Base-by-base conservation (phyloP, 2,797 vertebrate species). In the Oryzias sinensis region DNA sequence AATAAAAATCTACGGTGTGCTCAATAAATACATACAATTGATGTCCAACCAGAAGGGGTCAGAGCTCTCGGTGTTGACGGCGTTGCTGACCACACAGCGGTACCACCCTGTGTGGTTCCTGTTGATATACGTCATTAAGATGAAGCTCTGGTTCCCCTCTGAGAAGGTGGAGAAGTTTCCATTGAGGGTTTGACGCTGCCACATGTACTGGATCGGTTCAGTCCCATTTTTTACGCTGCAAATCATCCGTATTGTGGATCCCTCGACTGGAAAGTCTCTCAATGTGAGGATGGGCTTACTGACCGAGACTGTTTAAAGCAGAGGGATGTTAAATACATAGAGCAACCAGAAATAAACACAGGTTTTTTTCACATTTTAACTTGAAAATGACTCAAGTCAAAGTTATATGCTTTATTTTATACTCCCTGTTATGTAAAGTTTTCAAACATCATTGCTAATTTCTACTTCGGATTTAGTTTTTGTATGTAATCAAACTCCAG, bases 91-190 rank as follows among this genome's bases (percentile, higher is more conserved):
- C 0, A 84, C 86, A 76, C 96, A 97, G 43, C 69, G 2, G 47
- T 94, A 97, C 94, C 93, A 96, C 59, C 95, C 96, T 0, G 90
- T 89, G 79, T 94, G 90, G 48, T 91, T 93, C 5, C 95, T 91
- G 73, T 83, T 93, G 56, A 94, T 75, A 0, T 89, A 66, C 0
- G 84, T 88, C 66, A 97, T 72, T 47, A 61, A 85, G 57, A 95
- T 71, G 14, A 80, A 5, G 13, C 40, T 84, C 37, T 54, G 72
- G 18, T 79, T 83, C 40, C 82, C 76, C 41, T 88, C 84, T 4
- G 84, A 74, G 24, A 93, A 59, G 4, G 46, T 61, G 22, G 86
- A 76, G 18, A 68, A 7, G 4, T 75, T 80, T 14, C 91, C 88
- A 14, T 18, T 57, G 7, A 52, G 64, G 2, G 49, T 83, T 70